Evolutionary conservation across 2,797 vertebrate species (phyloP).

Genomic region (Phalanger gymnotis): DNA sequence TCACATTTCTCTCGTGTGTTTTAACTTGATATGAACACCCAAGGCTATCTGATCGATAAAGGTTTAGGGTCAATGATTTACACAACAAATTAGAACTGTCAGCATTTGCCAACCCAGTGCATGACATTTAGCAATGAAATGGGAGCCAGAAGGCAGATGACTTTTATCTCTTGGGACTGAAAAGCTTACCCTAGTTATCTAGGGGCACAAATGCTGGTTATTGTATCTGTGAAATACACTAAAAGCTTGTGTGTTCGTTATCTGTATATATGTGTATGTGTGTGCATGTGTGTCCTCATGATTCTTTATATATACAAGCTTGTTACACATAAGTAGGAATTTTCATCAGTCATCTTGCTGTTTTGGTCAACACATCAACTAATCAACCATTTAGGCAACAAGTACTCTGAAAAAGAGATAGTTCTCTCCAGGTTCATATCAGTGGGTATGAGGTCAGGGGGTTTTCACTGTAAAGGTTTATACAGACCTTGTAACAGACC

Average conservation of each 20-base stretch:
- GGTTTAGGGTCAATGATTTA: neutral
- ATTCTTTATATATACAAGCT: neutral
- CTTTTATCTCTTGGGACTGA: neutral
- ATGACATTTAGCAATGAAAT: neutral
- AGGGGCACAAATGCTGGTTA: neutral
- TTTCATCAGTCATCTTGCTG: neutral
- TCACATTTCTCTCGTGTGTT: neutral
- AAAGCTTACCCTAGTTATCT: neutral
- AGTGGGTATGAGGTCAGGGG: neutral
- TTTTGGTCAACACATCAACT: neutral
- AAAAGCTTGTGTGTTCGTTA: neutral
- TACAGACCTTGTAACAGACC: neutral
- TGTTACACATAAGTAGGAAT: neutral
- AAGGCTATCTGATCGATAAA: neutral
- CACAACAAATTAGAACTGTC: neutral
- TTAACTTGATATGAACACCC: neutral
- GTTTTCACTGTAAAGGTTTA: neutral
- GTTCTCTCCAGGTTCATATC: neutral
- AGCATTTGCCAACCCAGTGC: neutral
- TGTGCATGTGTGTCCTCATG: neutral
- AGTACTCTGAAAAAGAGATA: neutral
- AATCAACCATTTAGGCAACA: neutral
- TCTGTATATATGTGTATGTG: too few species aligned
- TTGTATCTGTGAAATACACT: neutral
- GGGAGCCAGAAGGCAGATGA: neutral